phyloP scores from a whole-genome alignment of 2,797 vertebrate genomes.

The Micromesistius poutassou region DNA sequence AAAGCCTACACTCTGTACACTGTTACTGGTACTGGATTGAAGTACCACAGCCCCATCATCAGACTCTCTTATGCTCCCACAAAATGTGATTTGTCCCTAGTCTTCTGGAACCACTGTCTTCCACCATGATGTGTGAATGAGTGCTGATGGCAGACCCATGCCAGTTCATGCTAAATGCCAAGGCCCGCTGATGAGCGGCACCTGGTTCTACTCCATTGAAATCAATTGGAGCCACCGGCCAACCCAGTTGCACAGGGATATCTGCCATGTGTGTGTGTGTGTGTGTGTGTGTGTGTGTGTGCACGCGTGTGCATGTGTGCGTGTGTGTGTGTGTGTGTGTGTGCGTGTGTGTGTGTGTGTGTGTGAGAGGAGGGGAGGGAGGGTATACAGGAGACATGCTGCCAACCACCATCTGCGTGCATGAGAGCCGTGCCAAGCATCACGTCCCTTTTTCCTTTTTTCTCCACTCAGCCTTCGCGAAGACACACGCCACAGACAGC shows the following conservation, averaged over 20 bases:
- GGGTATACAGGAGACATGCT: conserved; percentile 16
- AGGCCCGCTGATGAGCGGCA: conserved; percentile 45
- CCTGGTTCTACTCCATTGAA: conserved; percentile 55
- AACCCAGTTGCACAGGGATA: conserved; percentile 49
- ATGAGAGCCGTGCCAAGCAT: conserved; percentile 50
- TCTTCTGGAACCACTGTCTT: conserved; percentile 22
- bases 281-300: not conserved
- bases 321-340: not conserved
- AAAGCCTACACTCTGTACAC: not conserved
- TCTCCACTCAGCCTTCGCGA: conserved; percentile 29
- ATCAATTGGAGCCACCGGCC: conserved; percentile 50
- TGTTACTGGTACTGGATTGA: not conserved
- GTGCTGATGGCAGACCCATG: conserved; percentile 12
- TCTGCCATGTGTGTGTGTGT: conserved; percentile 7
- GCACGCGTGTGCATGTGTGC: not conserved
- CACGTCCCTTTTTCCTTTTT: conserved; percentile 36
- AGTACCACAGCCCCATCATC: too few species aligned
- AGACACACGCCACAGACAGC: conserved; percentile 42
- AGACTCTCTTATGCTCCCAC: not conserved
- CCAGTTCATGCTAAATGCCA: conserved; percentile 19
- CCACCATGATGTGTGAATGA: conserved; percentile 30
- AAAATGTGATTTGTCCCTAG: conserved; percentile 12
- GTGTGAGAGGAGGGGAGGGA: not conserved
- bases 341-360: not conserved
- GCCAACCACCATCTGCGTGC: conserved; percentile 62